phyloP scores from a whole-genome alignment of 2,797 vertebrate species.

The Gambelia wislizenii region DNA sequence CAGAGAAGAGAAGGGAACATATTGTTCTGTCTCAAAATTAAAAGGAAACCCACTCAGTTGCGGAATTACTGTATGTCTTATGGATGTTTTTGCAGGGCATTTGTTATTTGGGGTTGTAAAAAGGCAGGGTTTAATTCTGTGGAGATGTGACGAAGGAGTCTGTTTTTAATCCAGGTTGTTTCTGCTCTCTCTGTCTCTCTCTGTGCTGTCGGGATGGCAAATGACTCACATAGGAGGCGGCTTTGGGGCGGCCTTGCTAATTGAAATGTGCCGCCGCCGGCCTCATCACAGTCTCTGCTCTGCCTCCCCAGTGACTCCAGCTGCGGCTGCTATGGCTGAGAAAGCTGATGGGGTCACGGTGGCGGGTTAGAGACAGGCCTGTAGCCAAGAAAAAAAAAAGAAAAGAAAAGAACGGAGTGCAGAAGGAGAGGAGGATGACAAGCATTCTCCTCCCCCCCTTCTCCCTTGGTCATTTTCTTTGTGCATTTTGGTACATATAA shows the following conservation, averaged over 20 bases:
- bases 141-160: not conserved
- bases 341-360: slow-evolving; percentile 14
- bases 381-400: not conserved
- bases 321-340: slow-evolving; percentile 71
- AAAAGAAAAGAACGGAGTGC: not conserved
- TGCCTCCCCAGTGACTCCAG: slow-evolving; percentile 88
- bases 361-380: not conserved
- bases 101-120: not conserved
- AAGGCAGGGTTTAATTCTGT: not conserved
- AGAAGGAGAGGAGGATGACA: not conserved
- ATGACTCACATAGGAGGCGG: slow-evolving; percentile 82
- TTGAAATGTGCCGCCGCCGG: slow-evolving; percentile 91
- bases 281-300: slow-evolving; percentile 86
- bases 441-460: not conserved
- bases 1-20: too few relatives aligned
- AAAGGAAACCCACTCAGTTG: too few relatives aligned
- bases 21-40: too few relatives aligned
- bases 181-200: not conserved
- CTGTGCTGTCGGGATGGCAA: slow-evolving; percentile 3
- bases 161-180: slow-evolving; percentile 11
- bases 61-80: not conserved
- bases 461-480: not conserved
- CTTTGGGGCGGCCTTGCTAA: slow-evolving; percentile 86
- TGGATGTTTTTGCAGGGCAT: not conserved
- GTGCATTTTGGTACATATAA: not conserved